Conservation (phyloP, 2,888 invertebrate species). For the Drosophila differens region DNA sequence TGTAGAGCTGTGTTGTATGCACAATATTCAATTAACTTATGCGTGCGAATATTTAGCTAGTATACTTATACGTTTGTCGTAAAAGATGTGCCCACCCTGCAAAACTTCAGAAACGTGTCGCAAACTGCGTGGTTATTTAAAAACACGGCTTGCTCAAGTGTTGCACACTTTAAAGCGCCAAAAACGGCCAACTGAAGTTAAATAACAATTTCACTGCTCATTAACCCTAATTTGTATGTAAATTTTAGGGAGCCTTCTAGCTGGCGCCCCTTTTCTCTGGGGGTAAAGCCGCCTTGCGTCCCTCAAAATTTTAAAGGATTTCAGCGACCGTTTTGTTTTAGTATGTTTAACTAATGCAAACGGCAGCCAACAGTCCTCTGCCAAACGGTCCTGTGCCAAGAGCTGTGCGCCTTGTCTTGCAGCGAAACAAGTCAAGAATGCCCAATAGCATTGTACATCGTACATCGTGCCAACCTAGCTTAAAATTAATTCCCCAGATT, state of each 20-base stretch:
- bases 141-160: constrained; percentile 48
- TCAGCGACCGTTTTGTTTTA: constrained; percentile 53
- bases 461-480: constrained; percentile 2
- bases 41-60: constrained; percentile 23
- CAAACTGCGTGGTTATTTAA: constrained; percentile 62
- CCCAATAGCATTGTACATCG: background rate
- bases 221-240: constrained; percentile 83
- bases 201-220: constrained; percentile 83
- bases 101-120: constrained; percentile 73
- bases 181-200: constrained; percentile 76
- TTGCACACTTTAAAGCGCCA: constrained; percentile 70
- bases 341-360: constrained; percentile 70
- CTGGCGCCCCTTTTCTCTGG: constrained; percentile 39
- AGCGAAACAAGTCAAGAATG: constrained; percentile 1
- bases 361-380: constrained; percentile 17
- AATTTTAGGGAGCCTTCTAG: constrained; percentile 70
- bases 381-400: background rate
- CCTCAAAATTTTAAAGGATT: constrained; percentile 66
- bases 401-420: constrained; percentile 1
- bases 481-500: constrained; percentile 9
- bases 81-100: constrained; percentile 24
- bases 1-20: constrained; percentile 66
- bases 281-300: constrained; percentile 13
- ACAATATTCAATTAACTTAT: constrained; percentile 66
- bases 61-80: constrained; percentile 1